Evolutionary conservation across 1,140 invertebrate species (phyloP), one percentile per base, ranked within the genome.

Genomic region (Parasteatoda tepidariorum): DNA sequence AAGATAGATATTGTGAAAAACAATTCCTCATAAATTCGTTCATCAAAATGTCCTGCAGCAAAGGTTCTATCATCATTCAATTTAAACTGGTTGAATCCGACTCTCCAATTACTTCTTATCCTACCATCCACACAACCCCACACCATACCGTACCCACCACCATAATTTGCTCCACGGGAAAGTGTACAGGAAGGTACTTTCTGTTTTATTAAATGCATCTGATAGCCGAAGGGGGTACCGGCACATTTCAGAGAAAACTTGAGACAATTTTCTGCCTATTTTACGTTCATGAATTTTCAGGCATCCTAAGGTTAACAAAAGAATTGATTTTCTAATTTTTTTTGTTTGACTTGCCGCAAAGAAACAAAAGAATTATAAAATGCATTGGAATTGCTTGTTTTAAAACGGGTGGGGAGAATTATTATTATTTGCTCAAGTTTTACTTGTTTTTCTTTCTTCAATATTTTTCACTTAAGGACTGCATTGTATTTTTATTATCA

Each of bases 151-250:
- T n/a, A n/a, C n/a, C n/a, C n/a, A n/a, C 38, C 18, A 18, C 38
- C 18, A 18, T 48, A 48, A 48, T 4, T 48, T 48, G 9, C 18
- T 48, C 38, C 9, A 48, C 9, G 38, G 38, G 38, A 4, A 0
- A 13, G 38, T n/a, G n/a, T n/a, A n/a, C n/a, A n/a, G n/a, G n/a
- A 38, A 31, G 41, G 48, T 30, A 13, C 33, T 74, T 59, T 61
- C 71, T 76, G 57, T 76, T 76, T 76, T 76, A 76, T 76, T 76
- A 76, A 76, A 76, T 76, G 73, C 59, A 34, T 62, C 22, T 55
- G 0, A 48, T 54, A 9, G 57, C 73, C 73, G n/a, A 9, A n/a
- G 64, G 73, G 59, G 59, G 24, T 38, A 34, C n/a, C 9, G 30
- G 73, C 68, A 57, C 41, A 30, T 9, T 48, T 48, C 18, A 13